phyloP scores from a whole-genome alignment of 2,797 vertebrate genomes.

The Sparidentex hasta region DNA sequence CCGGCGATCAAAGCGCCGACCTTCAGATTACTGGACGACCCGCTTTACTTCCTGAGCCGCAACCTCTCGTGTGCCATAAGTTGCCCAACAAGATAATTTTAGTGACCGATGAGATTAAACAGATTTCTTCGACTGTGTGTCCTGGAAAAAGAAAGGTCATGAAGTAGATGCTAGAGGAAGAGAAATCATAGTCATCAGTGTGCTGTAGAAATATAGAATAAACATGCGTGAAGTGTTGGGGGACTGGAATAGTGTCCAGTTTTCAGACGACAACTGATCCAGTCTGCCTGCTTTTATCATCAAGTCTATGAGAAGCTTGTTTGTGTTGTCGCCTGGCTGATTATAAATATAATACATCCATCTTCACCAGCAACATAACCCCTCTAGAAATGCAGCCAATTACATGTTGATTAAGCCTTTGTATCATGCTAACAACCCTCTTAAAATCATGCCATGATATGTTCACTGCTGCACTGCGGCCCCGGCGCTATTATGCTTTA shows the following conservation, averaged over 20 bases:
- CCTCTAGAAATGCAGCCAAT: background rate
- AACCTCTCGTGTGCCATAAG: background rate
- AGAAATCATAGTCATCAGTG: background rate
- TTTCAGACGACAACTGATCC: background rate
- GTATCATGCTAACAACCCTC: background rate
- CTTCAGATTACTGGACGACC: too few species aligned
- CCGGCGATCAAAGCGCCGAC: too few species aligned
- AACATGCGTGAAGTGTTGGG: background rate
- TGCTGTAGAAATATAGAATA: background rate
- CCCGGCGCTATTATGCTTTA: background rate
- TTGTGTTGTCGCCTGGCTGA: background rate
- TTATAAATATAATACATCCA: background rate
- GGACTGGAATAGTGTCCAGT: background rate
- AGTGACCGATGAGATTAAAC: background rate
- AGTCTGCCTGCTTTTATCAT: background rate
- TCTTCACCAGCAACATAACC: too few species aligned
- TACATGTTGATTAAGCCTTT: background rate
- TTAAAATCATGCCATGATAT: background rate
- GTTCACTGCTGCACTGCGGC: background rate
- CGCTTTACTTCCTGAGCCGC: too few species aligned
- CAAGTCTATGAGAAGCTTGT: background rate
- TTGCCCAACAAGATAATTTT: background rate
- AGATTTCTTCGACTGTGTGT: background rate
- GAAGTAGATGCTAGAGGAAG: background rate
- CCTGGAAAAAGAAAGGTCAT: background rate